These are phyloP conservation scores for Phytoseiulus persimilis DNA, from an alignment of 2,888 invertebrate species.

Conservation along the genomic window DNA sequence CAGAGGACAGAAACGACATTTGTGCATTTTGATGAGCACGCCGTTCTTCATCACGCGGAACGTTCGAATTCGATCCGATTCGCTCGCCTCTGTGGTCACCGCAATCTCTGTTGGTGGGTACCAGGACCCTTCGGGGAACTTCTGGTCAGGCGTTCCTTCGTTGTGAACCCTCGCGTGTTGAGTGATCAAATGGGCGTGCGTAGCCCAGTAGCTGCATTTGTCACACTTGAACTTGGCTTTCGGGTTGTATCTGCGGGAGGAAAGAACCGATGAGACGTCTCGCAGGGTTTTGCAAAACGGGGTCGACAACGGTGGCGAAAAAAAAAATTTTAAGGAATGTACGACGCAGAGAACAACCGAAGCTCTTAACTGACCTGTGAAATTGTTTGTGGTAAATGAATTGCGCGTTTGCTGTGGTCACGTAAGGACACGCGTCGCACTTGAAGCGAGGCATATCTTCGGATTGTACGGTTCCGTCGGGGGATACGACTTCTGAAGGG, in stretches of 20 bases:
- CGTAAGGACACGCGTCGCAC: constrained; percentile 72
- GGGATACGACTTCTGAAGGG: constrained; percentile 9
- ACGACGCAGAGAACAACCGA: no score
- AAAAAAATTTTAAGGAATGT: no score
- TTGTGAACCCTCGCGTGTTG: constrained; percentile 70
- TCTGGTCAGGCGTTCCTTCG: constrained; percentile 27
- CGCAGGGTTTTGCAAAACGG: neutral
- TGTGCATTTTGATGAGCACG: constrained; percentile 69
- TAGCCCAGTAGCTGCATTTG: constrained; percentile 72
- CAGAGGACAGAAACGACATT: constrained; percentile 74
- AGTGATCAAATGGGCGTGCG: constrained; percentile 66
- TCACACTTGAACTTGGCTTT: constrained; percentile 70
- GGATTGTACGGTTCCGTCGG: constrained; percentile 14
- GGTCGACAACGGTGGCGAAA: no score
- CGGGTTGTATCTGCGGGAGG: constrained; percentile 49
- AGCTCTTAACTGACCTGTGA: constrained; percentile 57
- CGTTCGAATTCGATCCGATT: constrained; percentile 50
- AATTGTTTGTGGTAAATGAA: constrained; percentile 78
- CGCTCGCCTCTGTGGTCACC: constrained; percentile 40
- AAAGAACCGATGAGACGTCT: neutral
- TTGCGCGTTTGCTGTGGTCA: constrained; percentile 74
- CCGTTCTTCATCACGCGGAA: constrained; percentile 59
- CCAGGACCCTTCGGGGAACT: constrained; percentile 38
- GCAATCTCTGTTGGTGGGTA: constrained; percentile 38
- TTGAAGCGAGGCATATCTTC: constrained; percentile 60